Base-by-base conservation (phyloP, 92 coral and sea anemone genomes). In the Siderastrea radians region DNA sequence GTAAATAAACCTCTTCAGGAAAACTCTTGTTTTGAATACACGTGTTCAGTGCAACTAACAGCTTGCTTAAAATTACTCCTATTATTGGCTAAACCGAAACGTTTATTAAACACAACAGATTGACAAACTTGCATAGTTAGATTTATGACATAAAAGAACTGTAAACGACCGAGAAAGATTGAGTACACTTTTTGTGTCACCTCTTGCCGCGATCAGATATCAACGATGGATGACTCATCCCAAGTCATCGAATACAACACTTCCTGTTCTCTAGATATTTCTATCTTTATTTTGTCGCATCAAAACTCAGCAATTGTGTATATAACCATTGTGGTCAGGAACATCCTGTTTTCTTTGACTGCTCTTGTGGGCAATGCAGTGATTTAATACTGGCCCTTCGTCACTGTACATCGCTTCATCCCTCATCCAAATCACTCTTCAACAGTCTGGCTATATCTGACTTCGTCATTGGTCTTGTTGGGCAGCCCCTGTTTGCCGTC, bases 381-480 rank as follows among this genome's bases (percentile, higher is more conserved):
- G 7, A 70, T 70, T 4, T 70, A n/a, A n/a, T 70, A 15, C 75
- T 70, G 3, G 75, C 75, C 6, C 75, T 70, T 46, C 75, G 75
- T 3, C 75, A 19, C 26, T 70, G 75, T 15, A 46, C 54, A 13
- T 46, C 54, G 3, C 75, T 70, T 70, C 54, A 70, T 10, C 75
- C 53, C 2, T 9, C 75, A 46, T 46, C 75, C 49, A 70, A 70
- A 45, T 47, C 75, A 2, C 75, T 70, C 75, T 70, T 70, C 75
- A 46, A 14, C n/a, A 70, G 75, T 46, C 50, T 70, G 54, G 75
- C 54, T 12, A 13, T 70, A 46, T 70, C 75, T 12, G 55, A 70
- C 75, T 47, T 70, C 4, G 75, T 19, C 55, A 49, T 70, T 6
- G 75, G 54, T 12, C 75, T 70, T 70, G 52, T 70, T 46, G 75